Percentiles rank a stretch among this genome's conserved stretches.
Evolutionary conservation across 1,140 invertebrate species (phyloP).

Genomic region (Stenopsyche tienmushanensis): DNA sequence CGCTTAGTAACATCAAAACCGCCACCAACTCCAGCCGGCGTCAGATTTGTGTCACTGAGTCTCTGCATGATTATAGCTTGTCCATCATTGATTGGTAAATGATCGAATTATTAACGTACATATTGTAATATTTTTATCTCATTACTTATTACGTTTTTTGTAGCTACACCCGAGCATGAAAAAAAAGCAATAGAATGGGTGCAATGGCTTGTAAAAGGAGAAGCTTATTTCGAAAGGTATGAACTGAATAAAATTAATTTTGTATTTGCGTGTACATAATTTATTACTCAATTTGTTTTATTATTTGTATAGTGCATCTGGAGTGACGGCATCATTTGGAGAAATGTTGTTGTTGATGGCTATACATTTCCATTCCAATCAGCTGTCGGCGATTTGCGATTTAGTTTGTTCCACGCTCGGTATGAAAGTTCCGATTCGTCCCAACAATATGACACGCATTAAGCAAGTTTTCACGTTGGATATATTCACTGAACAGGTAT

Average conservation of each 20-base stretch:
- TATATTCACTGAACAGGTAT: constrained; percentile 93
- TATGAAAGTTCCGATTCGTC: constrained; percentile 91
- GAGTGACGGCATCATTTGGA: constrained; percentile 84
- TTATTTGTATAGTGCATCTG: constrained; percentile 60
- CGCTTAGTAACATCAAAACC: constrained; percentile 87
- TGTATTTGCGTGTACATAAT: not conserved
- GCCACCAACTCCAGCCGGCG: constrained; percentile 84
- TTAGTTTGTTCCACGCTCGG: constrained; percentile 91
- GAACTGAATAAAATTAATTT: not conserved
- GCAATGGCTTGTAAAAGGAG: constrained; percentile 87
- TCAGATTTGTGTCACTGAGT: constrained; percentile 89
- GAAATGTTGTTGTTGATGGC: constrained; percentile 95
- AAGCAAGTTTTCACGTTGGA: constrained; percentile 96
- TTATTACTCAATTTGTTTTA: constrained; percentile 8
- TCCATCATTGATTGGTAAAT: constrained; percentile 77
- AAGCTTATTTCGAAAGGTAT: constrained; percentile 80
- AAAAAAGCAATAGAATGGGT: constrained; percentile 92
- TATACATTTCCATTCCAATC: constrained; percentile 95
- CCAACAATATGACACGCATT: constrained; percentile 87
- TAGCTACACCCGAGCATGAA: constrained; percentile 74
- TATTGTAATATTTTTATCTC: not conserved
- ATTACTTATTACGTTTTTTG: constrained; percentile 30
- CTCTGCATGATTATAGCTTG: constrained; percentile 94
- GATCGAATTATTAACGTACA: constrained; percentile 1
- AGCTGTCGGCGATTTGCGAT: constrained; percentile 88